Base-by-base conservation (phyloP, 2,888 invertebrate genomes). In the Anthophora plumipes region DNA sequence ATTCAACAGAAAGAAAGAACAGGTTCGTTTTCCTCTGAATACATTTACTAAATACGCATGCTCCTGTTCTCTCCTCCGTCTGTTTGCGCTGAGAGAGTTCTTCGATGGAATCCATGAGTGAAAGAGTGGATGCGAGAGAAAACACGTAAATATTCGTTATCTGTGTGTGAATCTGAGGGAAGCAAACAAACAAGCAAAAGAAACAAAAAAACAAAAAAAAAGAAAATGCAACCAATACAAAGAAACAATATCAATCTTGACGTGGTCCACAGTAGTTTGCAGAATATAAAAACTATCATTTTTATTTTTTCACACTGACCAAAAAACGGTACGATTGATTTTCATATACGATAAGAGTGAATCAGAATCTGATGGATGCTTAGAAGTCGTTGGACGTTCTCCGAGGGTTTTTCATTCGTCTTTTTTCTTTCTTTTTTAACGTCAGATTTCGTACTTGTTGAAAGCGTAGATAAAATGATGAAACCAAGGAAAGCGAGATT, bases 221-320 rank as follows among this genome's bases (percentile, higher is more conserved):
- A 81, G 9, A 57, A 14, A 57, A 17, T 17, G 43, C 82, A 85
- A 80, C 84, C 80, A 86, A 83, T 84, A 55, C 71, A 83, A 69
- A 84, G 37, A 69, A 69, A 69, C 68, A 85, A 85, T 91, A 91
- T 91, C 88, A 91, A 90, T 90, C 88, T 89, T 85, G 76, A 90
- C 84, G 90, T 85, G 92, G 91, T 92, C 92, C 91, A 91, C 89
- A 90, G 91, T 92, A 91, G 91, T 92, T 89, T 89, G 87, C 89
- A 90, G 89, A 83, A 73, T 89, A 89, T 85, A 84, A 91, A 80
- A 90, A 89, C 82, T 52, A 83, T 83, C 82, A 86, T 89, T 89
- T 91, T 91, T 90, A 91, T 91, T 91, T 90, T 90, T 89, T 88
- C 90, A 91, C 84, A 84, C 84, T 80, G 83, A 85, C 77, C 80